Evolutionary conservation across 2,797 vertebrate genomes (phyloP).

Genomic region (Poecilia gillii): DNA sequence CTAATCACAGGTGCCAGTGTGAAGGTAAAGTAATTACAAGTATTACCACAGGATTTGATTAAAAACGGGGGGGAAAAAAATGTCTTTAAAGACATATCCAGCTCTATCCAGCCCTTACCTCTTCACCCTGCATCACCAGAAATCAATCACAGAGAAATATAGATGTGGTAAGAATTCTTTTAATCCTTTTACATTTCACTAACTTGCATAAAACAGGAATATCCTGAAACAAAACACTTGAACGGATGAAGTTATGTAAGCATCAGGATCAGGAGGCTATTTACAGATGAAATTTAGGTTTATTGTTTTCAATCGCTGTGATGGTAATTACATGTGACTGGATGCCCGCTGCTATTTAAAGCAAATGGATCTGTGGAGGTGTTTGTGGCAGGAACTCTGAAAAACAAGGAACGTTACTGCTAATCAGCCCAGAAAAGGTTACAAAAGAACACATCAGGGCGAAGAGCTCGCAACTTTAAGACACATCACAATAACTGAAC

Average conservation of each 20-base stretch:
- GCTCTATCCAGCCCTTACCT: too few relatives aligned
- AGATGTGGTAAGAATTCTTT: neutral
- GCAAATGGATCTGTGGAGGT: slow-evolving; percentile 1
- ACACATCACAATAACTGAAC: neutral
- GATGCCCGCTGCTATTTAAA: neutral
- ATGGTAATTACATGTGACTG: neutral
- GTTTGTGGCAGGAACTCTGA: too few relatives aligned
- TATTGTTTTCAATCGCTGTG: neutral
- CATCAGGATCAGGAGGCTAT: neutral
- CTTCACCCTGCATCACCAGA: too few relatives aligned
- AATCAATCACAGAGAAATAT: too few relatives aligned
- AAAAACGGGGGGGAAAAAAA: neutral
- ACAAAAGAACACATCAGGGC: neutral
- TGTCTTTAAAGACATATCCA: neutral
- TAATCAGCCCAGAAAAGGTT: slow-evolving; percentile 10
- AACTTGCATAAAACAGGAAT: neutral
- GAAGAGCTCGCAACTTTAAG: neutral
- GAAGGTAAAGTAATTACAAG: neutral
- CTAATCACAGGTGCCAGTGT: neutral
- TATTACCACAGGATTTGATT: neutral
- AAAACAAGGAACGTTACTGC: neutral
- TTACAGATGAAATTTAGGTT: neutral
- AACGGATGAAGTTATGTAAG: neutral
- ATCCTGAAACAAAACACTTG: neutral
- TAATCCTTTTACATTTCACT: neutral